Evolutionary conservation across 2,797 vertebrate genomes (phyloP), one percentile per base, ranked within the genome.

Genomic region (Sarcoramphus papa): DNA sequence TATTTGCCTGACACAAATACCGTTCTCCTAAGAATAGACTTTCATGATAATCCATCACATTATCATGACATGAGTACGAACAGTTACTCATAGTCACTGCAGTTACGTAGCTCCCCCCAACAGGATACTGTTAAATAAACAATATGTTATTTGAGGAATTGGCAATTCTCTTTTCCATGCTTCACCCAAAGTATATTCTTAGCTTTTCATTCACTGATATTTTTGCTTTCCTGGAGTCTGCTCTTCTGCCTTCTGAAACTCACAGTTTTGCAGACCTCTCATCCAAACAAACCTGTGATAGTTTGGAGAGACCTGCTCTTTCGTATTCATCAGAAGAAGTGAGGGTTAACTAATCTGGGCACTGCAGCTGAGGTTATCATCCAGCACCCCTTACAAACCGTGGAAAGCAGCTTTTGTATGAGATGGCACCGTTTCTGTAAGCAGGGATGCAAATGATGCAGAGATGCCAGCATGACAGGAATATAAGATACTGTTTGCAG

Each of bases 51-150:
- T 70, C 60, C 27, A 19, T 72, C 53, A 47, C 22, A 22, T 90
- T 65, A 57, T 45, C 35, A 6, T 77, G 86, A 69, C 65, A 14
- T 37, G 10, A 77, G 8, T 68, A 82, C 0, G 7, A 43, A 31
- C 54, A 89, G 85, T 81, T 84, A 19, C 85, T 89, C 84, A 40
- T 20, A 86, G 48, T 74, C 76, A 33, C 31, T 74, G 50, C 60
- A 82, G 33, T 85, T 96, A 48, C 5, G 5, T n/a, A 43, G 28
- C 43, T 93, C 24, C 37, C 15, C 33, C 10, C n/a, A 24, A 47
- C 62, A 79, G 68, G 73, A 80, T 91, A 41, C 57, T 95, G 62
- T 88, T 95, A 78, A 88, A 86, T 88, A 88, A 93, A 89, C 72
- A 83, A 20, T 1, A 20, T 1, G 31, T 57, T 64, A 82, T 87